A percentile compares a stretch with the other conserved stretches of the same genome.
Evolutionary conservation across 2,888 invertebrate genomes (phyloP).

Genomic region (Ophion slaviceki): DNA sequence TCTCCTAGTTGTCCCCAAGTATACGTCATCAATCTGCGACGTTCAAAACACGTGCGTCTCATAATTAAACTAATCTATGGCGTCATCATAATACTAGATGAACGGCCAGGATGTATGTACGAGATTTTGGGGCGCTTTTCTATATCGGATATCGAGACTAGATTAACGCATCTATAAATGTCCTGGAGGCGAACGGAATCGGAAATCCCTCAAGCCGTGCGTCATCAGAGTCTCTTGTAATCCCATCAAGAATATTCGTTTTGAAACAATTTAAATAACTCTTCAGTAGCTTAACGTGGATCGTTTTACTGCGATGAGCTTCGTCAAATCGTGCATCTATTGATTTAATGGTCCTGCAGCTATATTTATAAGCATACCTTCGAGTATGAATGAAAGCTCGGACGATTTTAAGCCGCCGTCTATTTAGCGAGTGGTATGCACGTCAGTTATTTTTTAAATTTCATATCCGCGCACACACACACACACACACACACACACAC

Average conservation of each 20-base stretch:
- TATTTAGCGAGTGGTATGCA: slow-evolving; percentile 16
- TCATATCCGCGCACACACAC: no score
- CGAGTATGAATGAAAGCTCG: slow-evolving; percentile 17
- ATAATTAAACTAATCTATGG: no score
- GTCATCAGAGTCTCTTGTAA: slow-evolving; percentile 50
- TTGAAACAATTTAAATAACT: slow-evolving; percentile 58
- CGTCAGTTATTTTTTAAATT: neutral
- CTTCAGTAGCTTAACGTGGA: slow-evolving; percentile 39
- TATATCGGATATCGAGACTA: slow-evolving; percentile 42
- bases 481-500: no score
- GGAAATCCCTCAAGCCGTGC: slow-evolving; percentile 50
- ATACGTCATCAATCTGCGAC: neutral
- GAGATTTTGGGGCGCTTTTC: slow-evolving; percentile 21
- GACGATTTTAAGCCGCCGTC: slow-evolving; percentile 45
- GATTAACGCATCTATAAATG: slow-evolving; percentile 54
- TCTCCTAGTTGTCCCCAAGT: no score
- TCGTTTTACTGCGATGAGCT: slow-evolving; percentile 21
- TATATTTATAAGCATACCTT: slow-evolving; percentile 38
- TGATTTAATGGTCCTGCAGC: slow-evolving; percentile 39
- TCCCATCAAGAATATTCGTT: slow-evolving; percentile 50
- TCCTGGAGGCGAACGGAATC: slow-evolving; percentile 47
- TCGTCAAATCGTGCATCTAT: slow-evolving; percentile 30
- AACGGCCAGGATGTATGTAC: slow-evolving; percentile 6
- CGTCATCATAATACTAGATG: neutral
- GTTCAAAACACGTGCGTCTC: neutral